phyloP scores from a whole-genome alignment of 2,888 invertebrate genomes.

The Ormyrus nitidulus region DNA sequence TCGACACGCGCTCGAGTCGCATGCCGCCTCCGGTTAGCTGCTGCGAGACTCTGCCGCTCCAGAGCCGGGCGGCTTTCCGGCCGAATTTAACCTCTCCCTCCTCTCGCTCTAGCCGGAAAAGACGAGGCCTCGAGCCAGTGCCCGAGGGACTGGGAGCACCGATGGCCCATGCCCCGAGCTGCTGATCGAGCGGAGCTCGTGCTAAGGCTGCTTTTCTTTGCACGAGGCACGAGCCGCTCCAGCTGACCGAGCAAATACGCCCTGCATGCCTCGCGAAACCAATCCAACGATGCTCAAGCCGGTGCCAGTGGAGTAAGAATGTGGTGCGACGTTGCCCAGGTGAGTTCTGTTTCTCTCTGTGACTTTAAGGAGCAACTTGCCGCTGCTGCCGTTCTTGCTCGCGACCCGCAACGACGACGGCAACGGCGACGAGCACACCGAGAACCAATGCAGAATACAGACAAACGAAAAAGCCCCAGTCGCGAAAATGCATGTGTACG shows the following conservation, averaged over 20 bases:
- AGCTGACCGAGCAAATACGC: constrained; percentile 22
- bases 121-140: no score
- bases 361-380: neutral
- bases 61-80: no score
- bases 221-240: no score
- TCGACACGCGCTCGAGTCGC: neutral
- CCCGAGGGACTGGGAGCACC: neutral
- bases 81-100: no score
- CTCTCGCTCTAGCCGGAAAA: no score
- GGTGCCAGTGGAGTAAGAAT: constrained; percentile 74
- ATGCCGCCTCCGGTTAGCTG: no score
- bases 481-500: no score
- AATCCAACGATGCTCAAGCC: constrained; percentile 73
- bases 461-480: no score
- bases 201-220: no score
- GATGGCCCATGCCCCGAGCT: neutral
- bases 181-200: no score
- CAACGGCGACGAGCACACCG: constrained; percentile 25
- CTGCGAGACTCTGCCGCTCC: no score
- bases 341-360: constrained; percentile 63
- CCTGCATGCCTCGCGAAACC: constrained; percentile 69
- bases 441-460: no score
- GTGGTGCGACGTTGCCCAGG: constrained; percentile 75
- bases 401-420: neutral
- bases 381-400: neutral